These are phyloP conservation scores for Drosophila subpulchrella DNA, from an alignment of 1,140 invertebrate genomes.

Conservation along the genomic window DNA sequence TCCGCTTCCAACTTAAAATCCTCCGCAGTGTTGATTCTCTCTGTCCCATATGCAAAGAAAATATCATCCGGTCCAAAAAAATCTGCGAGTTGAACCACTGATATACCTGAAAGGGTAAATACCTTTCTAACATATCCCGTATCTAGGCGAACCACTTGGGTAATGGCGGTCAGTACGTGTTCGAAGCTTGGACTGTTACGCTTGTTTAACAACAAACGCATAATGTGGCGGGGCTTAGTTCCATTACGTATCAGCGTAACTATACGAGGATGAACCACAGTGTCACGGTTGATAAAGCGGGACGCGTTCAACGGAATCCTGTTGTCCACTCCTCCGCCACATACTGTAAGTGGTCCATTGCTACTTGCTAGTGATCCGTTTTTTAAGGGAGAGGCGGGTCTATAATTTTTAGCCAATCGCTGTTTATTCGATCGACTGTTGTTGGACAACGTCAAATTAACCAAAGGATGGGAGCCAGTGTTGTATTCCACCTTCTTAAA, in stretches of 20 bases:
- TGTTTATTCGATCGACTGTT: slow-evolving; percentile 69
- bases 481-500: slow-evolving; percentile 96
- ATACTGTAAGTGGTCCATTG: neutral
- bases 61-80: slow-evolving; percentile 94
- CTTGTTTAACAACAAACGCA: slow-evolving; percentile 96
- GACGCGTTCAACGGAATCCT: slow-evolving; percentile 67
- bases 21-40: slow-evolving; percentile 90
- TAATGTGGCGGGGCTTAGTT: slow-evolving; percentile 93
- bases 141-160: slow-evolving; percentile 95
- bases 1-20: slow-evolving; percentile 97
- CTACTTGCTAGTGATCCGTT: slow-evolving; percentile 53
- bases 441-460: slow-evolving; percentile 81
- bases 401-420: slow-evolving; percentile 84
- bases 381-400: slow-evolving; percentile 80
- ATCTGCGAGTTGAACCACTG: slow-evolving; percentile 91
- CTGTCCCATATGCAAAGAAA: slow-evolving; percentile 97
- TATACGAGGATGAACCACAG: slow-evolving; percentile 93
- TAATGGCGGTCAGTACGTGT: slow-evolving; percentile 96
- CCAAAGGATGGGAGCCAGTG: slow-evolving; percentile 81
- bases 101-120: slow-evolving; percentile 92
- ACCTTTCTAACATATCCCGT: slow-evolving; percentile 97
- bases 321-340: slow-evolving; percentile 30
- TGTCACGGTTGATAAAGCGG: slow-evolving; percentile 66
- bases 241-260: slow-evolving; percentile 97
- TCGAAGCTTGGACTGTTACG: slow-evolving; percentile 97